Conservation (phyloP, 2,797 vertebrate species). For the Esox lucius region DNA sequence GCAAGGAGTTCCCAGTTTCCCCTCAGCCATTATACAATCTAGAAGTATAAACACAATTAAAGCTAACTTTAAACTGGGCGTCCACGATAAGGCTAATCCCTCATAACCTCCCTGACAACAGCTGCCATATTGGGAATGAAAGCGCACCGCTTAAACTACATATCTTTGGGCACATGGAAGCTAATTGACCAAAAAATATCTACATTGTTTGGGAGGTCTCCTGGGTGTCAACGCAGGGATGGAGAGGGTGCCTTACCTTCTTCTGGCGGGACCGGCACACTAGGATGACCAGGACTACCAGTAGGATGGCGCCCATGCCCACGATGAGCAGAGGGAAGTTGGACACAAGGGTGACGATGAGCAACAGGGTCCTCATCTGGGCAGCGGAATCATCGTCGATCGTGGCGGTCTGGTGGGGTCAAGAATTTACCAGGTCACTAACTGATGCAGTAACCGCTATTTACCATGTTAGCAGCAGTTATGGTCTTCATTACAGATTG, state of each 20-base stretch:
- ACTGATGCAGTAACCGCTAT: too few relatives aligned
- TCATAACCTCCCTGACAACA: background rate
- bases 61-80: conserved; percentile 12
- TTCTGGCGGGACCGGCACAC: conserved; percentile 80
- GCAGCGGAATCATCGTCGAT: conserved; percentile 76
- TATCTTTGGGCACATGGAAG: background rate
- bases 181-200: background rate
- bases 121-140: background rate
- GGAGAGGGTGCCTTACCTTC: conserved; percentile 64
- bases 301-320: conserved; percentile 75
- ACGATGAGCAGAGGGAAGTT: conserved; percentile 80
- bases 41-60: conserved; percentile 23
- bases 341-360: conserved; percentile 75
- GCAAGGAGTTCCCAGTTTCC: conserved; percentile 38
- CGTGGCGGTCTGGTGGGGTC: conserved; percentile 70
- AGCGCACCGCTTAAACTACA: background rate
- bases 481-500: background rate
- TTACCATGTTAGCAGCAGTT: background rate
- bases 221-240: background rate
- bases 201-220: background rate
- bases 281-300: conserved; percentile 75
- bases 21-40: conserved; percentile 14
- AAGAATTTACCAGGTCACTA: background rate
- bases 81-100: background rate
- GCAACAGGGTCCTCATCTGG: conserved; percentile 76